phyloP scores from a whole-genome alignment of 2,113 vertebrate genomes.

The Chaetops frenatus region DNA sequence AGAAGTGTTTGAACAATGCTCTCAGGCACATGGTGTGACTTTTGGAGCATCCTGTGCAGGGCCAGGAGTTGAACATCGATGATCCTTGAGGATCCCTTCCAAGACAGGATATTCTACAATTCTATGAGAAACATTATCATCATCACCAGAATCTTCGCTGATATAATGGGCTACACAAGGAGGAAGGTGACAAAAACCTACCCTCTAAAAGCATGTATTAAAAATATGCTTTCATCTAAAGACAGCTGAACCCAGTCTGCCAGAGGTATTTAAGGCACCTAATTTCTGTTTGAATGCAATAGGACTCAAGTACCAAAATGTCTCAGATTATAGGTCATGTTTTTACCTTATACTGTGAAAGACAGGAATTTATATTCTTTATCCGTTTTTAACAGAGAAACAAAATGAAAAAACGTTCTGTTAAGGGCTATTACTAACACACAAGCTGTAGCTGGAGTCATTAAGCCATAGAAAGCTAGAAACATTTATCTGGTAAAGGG shows the following conservation, averaged over 20 bases:
- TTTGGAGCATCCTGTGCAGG: background rate
- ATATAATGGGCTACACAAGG: background rate
- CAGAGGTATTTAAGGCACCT: background rate
- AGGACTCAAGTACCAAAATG: background rate
- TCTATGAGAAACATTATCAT: background rate
- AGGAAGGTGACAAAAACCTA: background rate
- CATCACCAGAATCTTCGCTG: accelerated
- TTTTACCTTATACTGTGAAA: background rate
- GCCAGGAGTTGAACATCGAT: background rate
- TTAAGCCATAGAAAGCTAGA: background rate
- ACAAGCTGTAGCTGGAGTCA: background rate
- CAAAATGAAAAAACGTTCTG: background rate
- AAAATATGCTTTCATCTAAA: background rate
- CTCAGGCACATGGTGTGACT: background rate
- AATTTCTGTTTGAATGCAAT: background rate
- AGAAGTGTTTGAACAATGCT: background rate
- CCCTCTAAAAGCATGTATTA: background rate
- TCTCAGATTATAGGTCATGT: background rate
- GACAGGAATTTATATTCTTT: background rate
- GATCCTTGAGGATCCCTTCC: background rate
- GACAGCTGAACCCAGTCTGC: background rate
- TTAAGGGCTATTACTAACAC: background rate
- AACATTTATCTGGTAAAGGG: background rate
- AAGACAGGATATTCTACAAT: background rate
- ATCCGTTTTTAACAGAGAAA: background rate